Base-by-base conservation (phyloP, 2,113 vertebrate species). In the Austrofundulus limnaeus region DNA sequence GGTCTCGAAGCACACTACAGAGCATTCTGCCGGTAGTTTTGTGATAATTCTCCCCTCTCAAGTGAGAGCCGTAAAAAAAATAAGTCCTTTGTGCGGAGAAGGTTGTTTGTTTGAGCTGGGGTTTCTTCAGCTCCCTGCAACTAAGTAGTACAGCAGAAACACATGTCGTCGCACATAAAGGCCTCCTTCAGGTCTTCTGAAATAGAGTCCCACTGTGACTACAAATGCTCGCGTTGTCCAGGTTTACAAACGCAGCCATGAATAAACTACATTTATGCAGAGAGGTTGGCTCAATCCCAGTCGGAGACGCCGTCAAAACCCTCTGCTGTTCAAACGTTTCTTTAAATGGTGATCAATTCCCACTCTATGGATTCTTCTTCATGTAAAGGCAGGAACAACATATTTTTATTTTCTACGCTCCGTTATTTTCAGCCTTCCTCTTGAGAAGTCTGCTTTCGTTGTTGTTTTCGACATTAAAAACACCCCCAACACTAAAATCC, bases 191-290 rank as follows among this genome's bases (percentile, higher is more conserved):
- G 23, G 4, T 57, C 59, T 53, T n/a, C 59, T 43, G 60, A 66
- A 83, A 77, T 14, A 64, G 54, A 59, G 57, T 58, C 66, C 37
- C 60, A 16, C 46, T 23, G 50, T 47, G 63, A 62, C 17, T 20
- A 15, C 42, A 61, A 77, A 43, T 12, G 28, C 64, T 53, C 49
- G 10, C 15, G 54, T 23, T 47, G 58, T 31, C 20, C 34, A 31
- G 53, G 73, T 80, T 43, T 52, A 58, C 63, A 68, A 69, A 24
- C 66, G 70, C 78, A 80, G 80, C 77, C 85, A 72, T 46, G 25
- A 69, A 61, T 39, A 76, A 63, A 65, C 60, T 80, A 65, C 47
- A 39, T 81, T 83, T 59, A 23, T 58, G 49, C 41, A 75, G 34
- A 21, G 61, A 43, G 70, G 43, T 47, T 62, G 61, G 66, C 14